Percentiles rank a stretch among this genome's conserved stretches.
Evolutionary conservation across 1,140 invertebrate species (phyloP).

Genomic region (Ceratina australensis): DNA sequence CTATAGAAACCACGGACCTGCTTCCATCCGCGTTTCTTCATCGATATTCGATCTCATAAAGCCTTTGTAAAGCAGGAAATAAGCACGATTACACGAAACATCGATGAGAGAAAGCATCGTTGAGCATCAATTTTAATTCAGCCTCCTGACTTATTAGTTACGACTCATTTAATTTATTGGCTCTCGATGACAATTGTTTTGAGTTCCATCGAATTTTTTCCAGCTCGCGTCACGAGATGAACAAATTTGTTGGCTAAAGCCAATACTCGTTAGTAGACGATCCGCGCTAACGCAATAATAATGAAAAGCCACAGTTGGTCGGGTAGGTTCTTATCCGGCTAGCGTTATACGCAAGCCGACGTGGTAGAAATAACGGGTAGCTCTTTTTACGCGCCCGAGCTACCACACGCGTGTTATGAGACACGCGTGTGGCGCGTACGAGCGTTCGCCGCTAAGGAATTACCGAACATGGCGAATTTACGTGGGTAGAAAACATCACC

Average conservation of each 20-base stretch:
- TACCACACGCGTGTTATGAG: slow-evolving; percentile 42
- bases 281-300: neutral
- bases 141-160: too few species aligned
- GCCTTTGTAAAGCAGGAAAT: neutral
- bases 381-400: slow-evolving; percentile 13
- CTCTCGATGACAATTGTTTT: too few species aligned
- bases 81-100: too few species aligned
- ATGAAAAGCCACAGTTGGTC: slow-evolving; percentile 17
- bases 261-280: too few species aligned
- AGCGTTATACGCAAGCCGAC: neutral
- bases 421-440: slow-evolving; percentile 35
- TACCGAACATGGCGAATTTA: slow-evolving; percentile 45
- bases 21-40: neutral
- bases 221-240: too few species aligned
- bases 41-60: neutral
- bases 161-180: too few species aligned
- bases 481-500: slow-evolving; percentile 52
- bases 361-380: slow-evolving; percentile 20
- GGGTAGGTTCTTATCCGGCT: neutral
- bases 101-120: neutral
- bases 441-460: slow-evolving; percentile 16
- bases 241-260: too few species aligned
- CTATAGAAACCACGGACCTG: neutral
- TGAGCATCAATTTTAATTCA: neutral
- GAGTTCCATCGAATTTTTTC: too few species aligned